Evolutionary conservation across 2,797 vertebrate genomes (phyloP).

Genomic region (Enteromius anoplus): DNA sequence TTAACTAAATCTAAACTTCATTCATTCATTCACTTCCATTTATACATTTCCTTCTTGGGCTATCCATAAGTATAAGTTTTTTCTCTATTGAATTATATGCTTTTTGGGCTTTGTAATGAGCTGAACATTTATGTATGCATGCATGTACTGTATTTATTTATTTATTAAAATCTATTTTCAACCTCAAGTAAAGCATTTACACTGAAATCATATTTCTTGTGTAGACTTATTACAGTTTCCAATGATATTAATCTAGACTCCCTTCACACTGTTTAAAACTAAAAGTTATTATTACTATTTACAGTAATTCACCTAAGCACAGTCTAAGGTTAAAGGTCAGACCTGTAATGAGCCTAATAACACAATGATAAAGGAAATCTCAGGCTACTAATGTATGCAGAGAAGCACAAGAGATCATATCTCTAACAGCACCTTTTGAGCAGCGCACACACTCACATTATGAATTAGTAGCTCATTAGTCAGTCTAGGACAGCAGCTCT

Average conservation of each 20-base stretch:
- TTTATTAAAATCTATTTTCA: background rate
- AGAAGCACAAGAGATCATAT: background rate
- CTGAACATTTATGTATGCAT: background rate
- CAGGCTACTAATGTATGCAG: background rate
- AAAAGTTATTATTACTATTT: background rate
- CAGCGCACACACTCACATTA: background rate
- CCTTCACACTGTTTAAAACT: background rate
- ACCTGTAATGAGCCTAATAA: conserved; percentile 1
- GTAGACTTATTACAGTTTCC: background rate
- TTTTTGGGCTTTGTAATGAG: background rate
- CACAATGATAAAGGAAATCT: background rate
- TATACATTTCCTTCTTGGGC: background rate
- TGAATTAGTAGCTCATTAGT: background rate
- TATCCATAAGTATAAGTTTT: background rate
- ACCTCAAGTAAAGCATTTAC: background rate
- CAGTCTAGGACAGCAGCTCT: background rate
- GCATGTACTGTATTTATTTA: background rate
- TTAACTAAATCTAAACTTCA: too few relatives aligned
- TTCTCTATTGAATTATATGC: background rate
- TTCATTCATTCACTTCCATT: background rate
- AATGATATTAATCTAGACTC: background rate
- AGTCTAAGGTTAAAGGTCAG: conserved; percentile 44
- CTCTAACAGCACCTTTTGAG: background rate
- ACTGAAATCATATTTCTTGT: background rate
- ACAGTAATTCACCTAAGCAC: background rate